These are phyloP conservation scores for Diuraphis noxia DNA, from an alignment of 1,140 invertebrate genomes.

Conservation along the genomic window DNA sequence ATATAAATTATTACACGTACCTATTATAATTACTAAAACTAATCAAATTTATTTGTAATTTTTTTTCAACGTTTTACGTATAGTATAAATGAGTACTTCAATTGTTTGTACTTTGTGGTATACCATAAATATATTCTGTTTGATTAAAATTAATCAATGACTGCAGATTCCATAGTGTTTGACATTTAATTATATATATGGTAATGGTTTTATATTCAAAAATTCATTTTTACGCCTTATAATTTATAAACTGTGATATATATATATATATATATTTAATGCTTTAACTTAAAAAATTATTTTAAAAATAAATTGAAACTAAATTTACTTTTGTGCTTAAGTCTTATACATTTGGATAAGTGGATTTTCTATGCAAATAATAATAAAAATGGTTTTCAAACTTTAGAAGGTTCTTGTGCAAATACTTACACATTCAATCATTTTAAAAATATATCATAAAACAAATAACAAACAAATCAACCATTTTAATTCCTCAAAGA, in stretches of 20 bases:
- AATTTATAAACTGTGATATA: not conserved
- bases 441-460: not conserved
- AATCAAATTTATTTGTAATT: not conserved
- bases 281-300: not conserved
- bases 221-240: not conserved
- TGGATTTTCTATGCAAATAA: slow-evolving; percentile 9
- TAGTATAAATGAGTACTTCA: not conserved
- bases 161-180: not conserved
- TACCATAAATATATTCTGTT: not conserved
- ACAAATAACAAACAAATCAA: not conserved
- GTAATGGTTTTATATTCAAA: not conserved
- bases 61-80: not conserved
- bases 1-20: not conserved
- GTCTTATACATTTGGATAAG: not conserved
- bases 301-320: not conserved
- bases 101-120: not conserved
- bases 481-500: not conserved
- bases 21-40: not conserved
- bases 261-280: not conserved
- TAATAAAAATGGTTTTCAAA: not conserved
- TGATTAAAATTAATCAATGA: not conserved
- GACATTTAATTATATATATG: not conserved
- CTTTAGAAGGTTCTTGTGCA: not conserved
- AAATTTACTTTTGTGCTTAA: not conserved
- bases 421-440: not conserved